These are phyloP conservation scores for Grantiella picta DNA, from an alignment of 2,113 vertebrate species.

Conservation along the genomic window DNA sequence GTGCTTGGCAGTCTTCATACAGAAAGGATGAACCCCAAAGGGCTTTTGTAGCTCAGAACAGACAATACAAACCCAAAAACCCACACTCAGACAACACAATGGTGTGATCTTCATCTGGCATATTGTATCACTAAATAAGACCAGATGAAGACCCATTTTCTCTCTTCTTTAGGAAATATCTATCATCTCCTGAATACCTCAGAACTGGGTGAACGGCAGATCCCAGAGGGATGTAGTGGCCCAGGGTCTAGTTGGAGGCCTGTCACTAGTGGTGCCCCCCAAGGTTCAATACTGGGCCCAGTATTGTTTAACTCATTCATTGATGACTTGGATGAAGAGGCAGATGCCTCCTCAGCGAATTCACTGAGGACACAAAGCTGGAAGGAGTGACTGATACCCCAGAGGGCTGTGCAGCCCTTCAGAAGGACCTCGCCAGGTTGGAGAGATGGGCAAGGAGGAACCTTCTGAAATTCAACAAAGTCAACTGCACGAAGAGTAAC, in stretches of 20 bases:
- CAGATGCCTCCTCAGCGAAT: not conserved
- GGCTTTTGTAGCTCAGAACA: not conserved
- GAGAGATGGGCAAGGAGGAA: not conserved
- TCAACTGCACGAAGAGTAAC: not conserved
- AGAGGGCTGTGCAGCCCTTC: not conserved
- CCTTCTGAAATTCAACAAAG: not conserved
- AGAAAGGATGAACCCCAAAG: slow-evolving; percentile 23
- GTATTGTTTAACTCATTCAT: not conserved
- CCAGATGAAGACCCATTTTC: slow-evolving; percentile 33
- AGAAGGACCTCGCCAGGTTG: rapidly evolving
- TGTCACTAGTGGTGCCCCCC: not conserved
- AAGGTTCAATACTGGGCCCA: not conserved
- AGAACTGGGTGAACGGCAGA: not conserved
- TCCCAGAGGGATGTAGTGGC: not conserved
- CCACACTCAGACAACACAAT: slow-evolving; percentile 44
- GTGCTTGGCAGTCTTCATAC: slow-evolving; percentile 14
- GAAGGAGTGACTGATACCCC: rapidly evolving
- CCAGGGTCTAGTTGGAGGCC: not conserved
- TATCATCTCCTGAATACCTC: not conserved
- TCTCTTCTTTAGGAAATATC: not conserved
- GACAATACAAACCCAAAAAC: slow-evolving; percentile 47
- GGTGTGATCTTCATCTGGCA: slow-evolving; percentile 28
- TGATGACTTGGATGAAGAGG: not conserved
- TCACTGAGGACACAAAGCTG: rapidly evolving
- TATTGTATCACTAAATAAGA: slow-evolving; percentile 29